Base-by-base conservation (phyloP, 2,797 vertebrate species). In the Pseudochirops cupreus region DNA sequence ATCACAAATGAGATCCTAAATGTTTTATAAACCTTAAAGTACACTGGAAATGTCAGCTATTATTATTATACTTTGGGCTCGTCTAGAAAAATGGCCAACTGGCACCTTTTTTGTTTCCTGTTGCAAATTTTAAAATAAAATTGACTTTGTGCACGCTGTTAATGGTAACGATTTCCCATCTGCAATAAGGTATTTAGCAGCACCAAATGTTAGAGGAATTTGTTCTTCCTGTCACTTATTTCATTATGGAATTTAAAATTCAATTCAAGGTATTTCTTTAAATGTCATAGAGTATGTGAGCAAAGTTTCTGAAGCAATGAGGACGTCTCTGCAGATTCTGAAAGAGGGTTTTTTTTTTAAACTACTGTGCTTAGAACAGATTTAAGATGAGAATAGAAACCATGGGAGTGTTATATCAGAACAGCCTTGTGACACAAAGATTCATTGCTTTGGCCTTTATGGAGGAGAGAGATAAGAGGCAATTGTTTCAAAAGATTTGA, bases 381-480 rank as follows among this genome's bases (percentile, higher is more conserved):
- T 95, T 96, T 87, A 97, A 97, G 94, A 96, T 39, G 67, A 97
- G 94, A 96, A 97, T 96, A 95, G 74, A 97, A 97, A 97, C 94
- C 93, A 89, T 50, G 31, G 57, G 96, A 95, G 92, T 97, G 95
- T 97, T 95, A 58, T 96, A 92, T 97, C 94, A 97, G 87, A 95
- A 92, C 97, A 97, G 56, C 18, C 91, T 96, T 56, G 29, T 93
- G 95, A 92, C 94, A 93, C 94, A 96, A 94, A 97, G 92, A 92
- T 91, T 96, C 87, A 98, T 98, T 98, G 95, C 96, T 97, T 96
- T 97, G 97, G 96, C 96, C 98, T 98, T 98, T 97, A 97, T 94
- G 97, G 97, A 95, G n/a, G 91, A 94, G 92, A 95, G 53, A 95
- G 96, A 82, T 82, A 82, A 82, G 74, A 82, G 33, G 21, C 74